phyloP scores from a whole-genome alignment of 2,797 vertebrate species.

The Phalloptychus januarius region DNA sequence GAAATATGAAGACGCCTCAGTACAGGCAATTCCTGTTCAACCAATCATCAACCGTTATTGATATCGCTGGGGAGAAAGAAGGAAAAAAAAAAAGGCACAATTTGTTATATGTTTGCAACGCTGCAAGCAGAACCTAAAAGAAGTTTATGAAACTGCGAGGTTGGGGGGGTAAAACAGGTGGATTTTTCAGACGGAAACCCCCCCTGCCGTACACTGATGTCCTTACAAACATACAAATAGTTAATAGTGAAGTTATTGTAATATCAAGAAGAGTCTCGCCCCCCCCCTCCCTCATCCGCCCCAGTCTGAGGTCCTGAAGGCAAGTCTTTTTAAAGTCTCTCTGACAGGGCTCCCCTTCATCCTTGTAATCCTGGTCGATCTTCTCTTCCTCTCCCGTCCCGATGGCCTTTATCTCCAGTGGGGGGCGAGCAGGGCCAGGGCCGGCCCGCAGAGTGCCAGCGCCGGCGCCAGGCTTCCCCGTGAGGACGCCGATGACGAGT shows the following conservation, averaged over 20 bases:
- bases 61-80: constrained; percentile 19
- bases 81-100: constrained; percentile 42
- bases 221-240: constrained; percentile 78
- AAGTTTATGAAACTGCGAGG: constrained; percentile 29
- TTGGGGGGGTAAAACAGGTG: constrained; percentile 7
- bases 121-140: constrained; percentile 51
- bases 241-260: constrained; percentile 83
- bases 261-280: constrained; percentile 77
- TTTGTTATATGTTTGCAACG: constrained; percentile 56
- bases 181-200: constrained; percentile 51
- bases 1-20: constrained; percentile 52
- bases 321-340: constrained; percentile 77
- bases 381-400: constrained; percentile 32
- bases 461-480: constrained; percentile 66
- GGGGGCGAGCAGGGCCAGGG: constrained; percentile 69
- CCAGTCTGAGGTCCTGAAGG: constrained; percentile 80
- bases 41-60: constrained; percentile 15
- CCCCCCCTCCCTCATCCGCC: constrained; percentile 41
- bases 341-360: constrained; percentile 75
- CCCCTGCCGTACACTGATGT: constrained; percentile 75
- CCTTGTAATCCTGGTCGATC: constrained; percentile 55
- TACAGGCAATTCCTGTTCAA: constrained; percentile 48
- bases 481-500: background rate
- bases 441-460: constrained; percentile 69
- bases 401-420: constrained; percentile 78